Evolutionary conservation across 2,113 vertebrate genomes (phyloP).

Genomic region (Oxyruncus cristatus): DNA sequence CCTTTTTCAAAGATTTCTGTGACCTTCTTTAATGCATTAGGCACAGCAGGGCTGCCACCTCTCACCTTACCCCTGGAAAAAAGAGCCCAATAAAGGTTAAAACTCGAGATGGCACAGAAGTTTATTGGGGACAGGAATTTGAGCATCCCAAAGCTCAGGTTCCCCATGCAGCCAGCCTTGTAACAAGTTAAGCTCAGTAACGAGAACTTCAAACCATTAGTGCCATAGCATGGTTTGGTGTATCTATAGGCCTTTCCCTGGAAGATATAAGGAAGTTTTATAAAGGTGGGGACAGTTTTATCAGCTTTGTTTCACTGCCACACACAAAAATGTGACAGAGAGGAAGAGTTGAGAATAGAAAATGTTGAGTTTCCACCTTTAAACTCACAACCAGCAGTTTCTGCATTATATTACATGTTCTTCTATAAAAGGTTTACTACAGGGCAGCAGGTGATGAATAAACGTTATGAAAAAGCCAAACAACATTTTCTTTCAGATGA

Average conservation of each 20-base stretch:
- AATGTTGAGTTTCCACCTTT: background rate
- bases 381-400: background rate
- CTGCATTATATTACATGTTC: background rate
- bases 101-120: accelerated
- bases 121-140: background rate
- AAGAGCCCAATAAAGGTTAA: background rate
- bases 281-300: background rate
- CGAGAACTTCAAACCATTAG: background rate
- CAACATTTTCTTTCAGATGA: background rate
- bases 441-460: background rate
- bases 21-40: background rate
- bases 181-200: background rate
- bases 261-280: background rate
- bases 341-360: background rate
- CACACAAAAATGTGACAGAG: background rate
- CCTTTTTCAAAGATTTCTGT: background rate
- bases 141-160: background rate
- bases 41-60: background rate
- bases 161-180: background rate
- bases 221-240: background rate
- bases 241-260: background rate
- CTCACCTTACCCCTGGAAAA: background rate
- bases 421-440: background rate
- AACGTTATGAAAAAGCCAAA: background rate
- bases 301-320: background rate